Evolutionary conservation across 2,113 vertebrate genomes (phyloP).

Genomic region (Trogon surrucura): DNA sequence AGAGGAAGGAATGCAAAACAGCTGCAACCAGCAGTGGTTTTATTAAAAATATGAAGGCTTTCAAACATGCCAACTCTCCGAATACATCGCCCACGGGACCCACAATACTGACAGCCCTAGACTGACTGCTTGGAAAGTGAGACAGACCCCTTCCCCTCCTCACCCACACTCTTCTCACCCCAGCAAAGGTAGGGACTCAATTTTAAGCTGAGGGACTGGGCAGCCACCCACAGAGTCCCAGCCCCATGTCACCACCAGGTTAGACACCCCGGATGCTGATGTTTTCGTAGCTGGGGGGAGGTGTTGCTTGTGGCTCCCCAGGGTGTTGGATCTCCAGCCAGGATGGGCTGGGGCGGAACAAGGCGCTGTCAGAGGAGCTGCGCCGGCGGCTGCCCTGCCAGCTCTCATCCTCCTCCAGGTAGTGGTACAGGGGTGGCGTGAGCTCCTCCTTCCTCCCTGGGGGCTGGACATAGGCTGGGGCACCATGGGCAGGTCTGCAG

Average conservation of each 20-base stretch:
- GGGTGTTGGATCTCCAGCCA: constrained; percentile 1
- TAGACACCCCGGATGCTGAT: background rate
- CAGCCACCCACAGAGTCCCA: background rate
- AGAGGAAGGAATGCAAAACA: background rate
- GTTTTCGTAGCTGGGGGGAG: constrained; percentile 75
- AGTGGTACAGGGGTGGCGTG: background rate
- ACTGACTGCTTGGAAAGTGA: accelerated
- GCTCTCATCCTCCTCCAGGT: constrained; percentile 31
- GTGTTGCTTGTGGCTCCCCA: background rate
- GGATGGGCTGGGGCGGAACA: constrained; percentile 32
- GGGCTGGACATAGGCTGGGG: background rate
- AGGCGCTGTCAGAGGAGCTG: constrained; percentile 33
- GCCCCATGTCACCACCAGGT: background rate
- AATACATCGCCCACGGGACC: background rate
- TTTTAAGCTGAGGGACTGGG: background rate
- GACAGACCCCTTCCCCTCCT: background rate
- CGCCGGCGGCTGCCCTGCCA: background rate
- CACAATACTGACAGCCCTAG: background rate
- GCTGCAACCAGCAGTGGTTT: constrained; percentile 12
- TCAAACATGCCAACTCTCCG: background rate
- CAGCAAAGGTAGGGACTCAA: background rate
- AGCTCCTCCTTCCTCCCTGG: constrained; percentile 11
- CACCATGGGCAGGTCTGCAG: constrained; percentile 15
- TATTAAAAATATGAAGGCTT: constrained; percentile 51
- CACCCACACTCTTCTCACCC: background rate